A percentile compares a stretch with the other conserved stretches of the same genome.
Conservation (phyloP, 2,113 vertebrate species). For the Ophiodon elongatus region DNA sequence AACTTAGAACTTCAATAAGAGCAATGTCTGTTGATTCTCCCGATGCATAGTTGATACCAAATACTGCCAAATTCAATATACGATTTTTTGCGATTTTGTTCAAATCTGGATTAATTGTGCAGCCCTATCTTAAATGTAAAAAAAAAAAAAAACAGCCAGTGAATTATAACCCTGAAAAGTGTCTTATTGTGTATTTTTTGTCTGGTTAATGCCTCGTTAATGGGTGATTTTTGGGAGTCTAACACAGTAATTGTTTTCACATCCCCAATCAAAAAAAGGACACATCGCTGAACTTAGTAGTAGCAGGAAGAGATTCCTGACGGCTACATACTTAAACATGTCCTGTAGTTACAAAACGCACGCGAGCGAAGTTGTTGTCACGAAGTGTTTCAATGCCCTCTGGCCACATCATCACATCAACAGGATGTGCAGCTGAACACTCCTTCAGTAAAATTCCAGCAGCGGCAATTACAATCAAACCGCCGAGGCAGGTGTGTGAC, state of each 20-base stretch:
- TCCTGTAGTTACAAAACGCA: constrained; percentile 1
- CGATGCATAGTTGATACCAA: not conserved
- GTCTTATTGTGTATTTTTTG: not conserved
- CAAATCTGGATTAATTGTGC: not conserved
- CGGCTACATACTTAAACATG: constrained; percentile 46
- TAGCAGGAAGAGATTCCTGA: constrained; percentile 29
- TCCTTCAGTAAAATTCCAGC: constrained; percentile 47
- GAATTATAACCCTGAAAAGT: not conserved
- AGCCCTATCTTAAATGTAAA: not conserved
- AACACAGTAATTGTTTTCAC: not conserved
- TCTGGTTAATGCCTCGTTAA: not conserved
- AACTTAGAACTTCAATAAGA: not conserved
- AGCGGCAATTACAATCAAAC: not conserved
- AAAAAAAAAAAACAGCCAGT: too few relatives aligned
- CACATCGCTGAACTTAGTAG: not conserved
- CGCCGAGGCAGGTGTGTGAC: constrained; percentile 2
- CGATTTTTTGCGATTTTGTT: not conserved
- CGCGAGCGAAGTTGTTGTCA: constrained; percentile 2
- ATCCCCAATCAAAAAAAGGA: not conserved
- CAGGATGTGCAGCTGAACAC: constrained; percentile 29
- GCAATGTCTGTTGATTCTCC: not conserved
- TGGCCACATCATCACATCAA: constrained; percentile 44
- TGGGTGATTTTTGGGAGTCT: not conserved
- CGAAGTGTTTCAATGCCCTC: constrained; percentile 48
- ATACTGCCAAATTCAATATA: not conserved